Percentiles rank a stretch among this genome's conserved stretches.
Evolutionary conservation across 2,797 vertebrate species (phyloP).

Genomic region (Danio choprae): DNA sequence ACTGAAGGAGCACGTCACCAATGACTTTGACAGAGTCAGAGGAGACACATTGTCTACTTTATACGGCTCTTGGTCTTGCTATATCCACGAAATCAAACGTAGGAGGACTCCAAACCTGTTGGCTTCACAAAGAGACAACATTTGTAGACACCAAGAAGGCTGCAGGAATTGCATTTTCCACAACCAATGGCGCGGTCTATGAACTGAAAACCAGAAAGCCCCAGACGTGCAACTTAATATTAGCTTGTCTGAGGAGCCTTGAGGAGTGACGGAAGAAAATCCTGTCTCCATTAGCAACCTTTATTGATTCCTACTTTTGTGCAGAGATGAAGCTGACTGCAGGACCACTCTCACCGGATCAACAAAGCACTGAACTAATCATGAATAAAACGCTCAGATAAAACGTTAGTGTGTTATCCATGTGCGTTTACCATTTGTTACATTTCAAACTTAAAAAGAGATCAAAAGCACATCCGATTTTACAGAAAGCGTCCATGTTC

Average conservation of each 20-base stretch:
- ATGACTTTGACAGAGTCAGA: slow-evolving; percentile 7
- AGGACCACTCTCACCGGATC: slow-evolving; percentile 18
- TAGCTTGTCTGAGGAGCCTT: slow-evolving; percentile 26
- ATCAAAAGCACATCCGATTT: background rate
- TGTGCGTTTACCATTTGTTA: no score
- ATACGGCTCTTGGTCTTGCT: background rate
- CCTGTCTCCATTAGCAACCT: slow-evolving; percentile 47
- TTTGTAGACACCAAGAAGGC: background rate
- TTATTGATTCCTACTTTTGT: slow-evolving; percentile 44
- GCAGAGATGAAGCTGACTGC: slow-evolving; percentile 21
- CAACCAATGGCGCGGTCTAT: background rate
- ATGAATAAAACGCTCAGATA: slow-evolving; percentile 2
- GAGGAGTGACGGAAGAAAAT: slow-evolving; percentile 20
- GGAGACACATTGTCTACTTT: background rate
- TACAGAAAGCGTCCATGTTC: slow-evolving; percentile 22
- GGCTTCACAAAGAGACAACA: background rate
- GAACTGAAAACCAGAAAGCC: background rate
- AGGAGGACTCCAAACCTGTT: background rate
- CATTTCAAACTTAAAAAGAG: slow-evolving; percentile 4
- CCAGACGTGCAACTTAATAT: slow-evolving; percentile 26
- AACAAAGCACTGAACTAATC: slow-evolving; percentile 13
- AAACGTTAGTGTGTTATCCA: background rate
- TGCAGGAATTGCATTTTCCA: background rate
- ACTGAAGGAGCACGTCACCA: background rate
- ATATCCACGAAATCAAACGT: background rate